phyloP scores from a whole-genome alignment of 1,140 invertebrate genomes.

The Lordiphosa collinella region DNA sequence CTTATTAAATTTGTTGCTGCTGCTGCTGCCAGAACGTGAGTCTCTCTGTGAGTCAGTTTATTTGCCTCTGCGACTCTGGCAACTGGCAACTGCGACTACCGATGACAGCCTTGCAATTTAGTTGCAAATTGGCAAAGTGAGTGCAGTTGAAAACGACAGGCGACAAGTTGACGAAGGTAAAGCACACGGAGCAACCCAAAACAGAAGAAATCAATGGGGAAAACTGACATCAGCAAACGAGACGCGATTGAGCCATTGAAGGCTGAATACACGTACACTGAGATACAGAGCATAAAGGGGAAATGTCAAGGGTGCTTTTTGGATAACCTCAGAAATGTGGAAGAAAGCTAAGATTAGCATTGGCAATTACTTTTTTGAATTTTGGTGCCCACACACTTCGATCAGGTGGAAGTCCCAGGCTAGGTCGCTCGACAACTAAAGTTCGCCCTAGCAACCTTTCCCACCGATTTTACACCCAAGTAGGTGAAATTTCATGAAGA shows the following conservation, averaged over 20 bases:
- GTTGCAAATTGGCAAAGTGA: conserved; percentile 62
- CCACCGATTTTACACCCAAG: too few relatives aligned
- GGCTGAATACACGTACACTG: conserved; percentile 1
- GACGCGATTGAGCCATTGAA: conserved; percentile 5
- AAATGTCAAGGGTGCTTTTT: neutral
- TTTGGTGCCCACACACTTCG: too few relatives aligned
- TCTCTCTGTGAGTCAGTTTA: conserved; percentile 46
- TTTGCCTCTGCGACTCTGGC: conserved; percentile 14
- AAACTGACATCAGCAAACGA: neutral
- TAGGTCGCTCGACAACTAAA: too few relatives aligned
- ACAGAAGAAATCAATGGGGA: conserved; percentile 44
- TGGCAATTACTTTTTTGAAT: too few relatives aligned
- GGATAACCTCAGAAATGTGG: too few relatives aligned
- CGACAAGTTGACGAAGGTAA: conserved; percentile 56
- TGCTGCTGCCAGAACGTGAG: conserved; percentile 37
- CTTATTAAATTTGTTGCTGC: conserved; percentile 62
- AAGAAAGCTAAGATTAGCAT: too few relatives aligned
- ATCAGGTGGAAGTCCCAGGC: too few relatives aligned
- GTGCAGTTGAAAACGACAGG: conserved; percentile 49
- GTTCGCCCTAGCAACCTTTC: too few relatives aligned
- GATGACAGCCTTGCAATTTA: conserved; percentile 62
- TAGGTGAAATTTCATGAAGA: too few relatives aligned
- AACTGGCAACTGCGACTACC: conserved; percentile 23
- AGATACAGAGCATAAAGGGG: neutral
- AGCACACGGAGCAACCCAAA: conserved; percentile 7